These are phyloP conservation scores for Agapornis roseicollis DNA, from an alignment of 2,113 vertebrate genomes.

Conservation along the genomic window DNA sequence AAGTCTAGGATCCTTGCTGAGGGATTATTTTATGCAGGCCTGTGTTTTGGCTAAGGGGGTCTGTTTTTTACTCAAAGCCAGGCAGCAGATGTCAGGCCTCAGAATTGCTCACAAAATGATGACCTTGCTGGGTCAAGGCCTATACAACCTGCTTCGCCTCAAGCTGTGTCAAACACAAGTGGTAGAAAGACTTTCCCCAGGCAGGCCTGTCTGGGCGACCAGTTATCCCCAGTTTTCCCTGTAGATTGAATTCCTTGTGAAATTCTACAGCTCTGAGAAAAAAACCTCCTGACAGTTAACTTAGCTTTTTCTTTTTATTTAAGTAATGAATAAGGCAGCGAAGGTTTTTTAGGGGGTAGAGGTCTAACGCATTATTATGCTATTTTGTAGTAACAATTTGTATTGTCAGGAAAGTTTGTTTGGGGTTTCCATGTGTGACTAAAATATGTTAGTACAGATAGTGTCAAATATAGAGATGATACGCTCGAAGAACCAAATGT, in stretches of 20 bases:
- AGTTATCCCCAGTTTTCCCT: slow-evolving; percentile 55
- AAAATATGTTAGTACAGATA: slow-evolving; percentile 47
- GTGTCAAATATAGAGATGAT: slow-evolving; percentile 30
- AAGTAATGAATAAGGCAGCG: slow-evolving; percentile 61
- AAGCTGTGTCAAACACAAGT: slow-evolving; percentile 74
- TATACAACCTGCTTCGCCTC: slow-evolving; percentile 70
- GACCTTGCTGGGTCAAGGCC: slow-evolving; percentile 77
- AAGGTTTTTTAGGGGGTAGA: slow-evolving; percentile 62
- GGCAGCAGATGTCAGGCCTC: slow-evolving; percentile 81
- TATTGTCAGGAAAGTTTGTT: slow-evolving; percentile 38
- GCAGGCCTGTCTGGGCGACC: slow-evolving; percentile 66
- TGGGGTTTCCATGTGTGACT: slow-evolving; percentile 17
- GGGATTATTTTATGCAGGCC: slow-evolving; percentile 76
- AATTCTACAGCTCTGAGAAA: slow-evolving; percentile 66
- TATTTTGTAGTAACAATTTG: slow-evolving; percentile 41
- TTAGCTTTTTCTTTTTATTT: slow-evolving; percentile 64
- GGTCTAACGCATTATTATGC: slow-evolving; percentile 44
- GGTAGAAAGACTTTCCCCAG: slow-evolving; percentile 68
- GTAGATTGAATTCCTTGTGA: slow-evolving; percentile 70
- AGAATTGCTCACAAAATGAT: slow-evolving; percentile 76
- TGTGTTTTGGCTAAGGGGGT: slow-evolving; percentile 75
- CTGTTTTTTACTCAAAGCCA: slow-evolving; percentile 73
- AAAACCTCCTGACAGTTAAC: slow-evolving; percentile 63
- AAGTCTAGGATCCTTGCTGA: slow-evolving; percentile 77
- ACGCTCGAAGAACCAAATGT: not conserved